Conservation (phyloP, 2,797 vertebrate genomes). For the Linurgus olivaceus region DNA sequence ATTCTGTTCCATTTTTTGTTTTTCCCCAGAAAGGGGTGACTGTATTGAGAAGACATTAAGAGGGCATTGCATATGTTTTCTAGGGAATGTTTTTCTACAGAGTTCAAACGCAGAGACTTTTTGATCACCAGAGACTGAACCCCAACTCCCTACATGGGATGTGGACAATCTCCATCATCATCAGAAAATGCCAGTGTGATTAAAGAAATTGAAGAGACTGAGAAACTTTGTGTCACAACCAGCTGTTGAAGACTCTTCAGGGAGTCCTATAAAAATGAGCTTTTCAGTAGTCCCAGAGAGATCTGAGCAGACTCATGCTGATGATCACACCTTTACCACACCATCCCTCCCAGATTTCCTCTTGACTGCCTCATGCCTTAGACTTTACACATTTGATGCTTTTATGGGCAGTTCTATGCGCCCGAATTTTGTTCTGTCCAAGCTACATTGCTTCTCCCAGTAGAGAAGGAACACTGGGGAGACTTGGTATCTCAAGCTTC, state of each 20-base stretch:
- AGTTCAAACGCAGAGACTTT: not conserved
- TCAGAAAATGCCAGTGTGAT: not conserved
- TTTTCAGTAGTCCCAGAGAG: not conserved
- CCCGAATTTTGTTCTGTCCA: not conserved
- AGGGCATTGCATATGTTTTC: not conserved
- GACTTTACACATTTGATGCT: not conserved
- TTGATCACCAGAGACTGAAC: fast-evolving
- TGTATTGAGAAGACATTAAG: not conserved
- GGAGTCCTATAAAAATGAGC: not conserved
- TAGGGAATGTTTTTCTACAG: not conserved
- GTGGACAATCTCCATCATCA: not conserved
- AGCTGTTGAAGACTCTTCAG: not conserved
- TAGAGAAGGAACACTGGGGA: not conserved
- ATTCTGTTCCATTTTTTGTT: not conserved
- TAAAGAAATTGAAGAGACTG: not conserved
- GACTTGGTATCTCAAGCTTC: not conserved
- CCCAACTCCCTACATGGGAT: not conserved
- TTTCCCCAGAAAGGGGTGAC: not conserved
- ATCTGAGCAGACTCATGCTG: not conserved
- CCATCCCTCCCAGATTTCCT: not conserved
- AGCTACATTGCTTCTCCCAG: not conserved
- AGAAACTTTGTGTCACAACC: not conserved
- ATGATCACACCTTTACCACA: not conserved
- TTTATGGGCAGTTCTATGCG: not conserved
- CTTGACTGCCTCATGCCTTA: not conserved